Evolutionary conservation across 2,888 invertebrate species (phyloP), one percentile per base, ranked within the genome.

Genomic region (Erebia palarica): DNA sequence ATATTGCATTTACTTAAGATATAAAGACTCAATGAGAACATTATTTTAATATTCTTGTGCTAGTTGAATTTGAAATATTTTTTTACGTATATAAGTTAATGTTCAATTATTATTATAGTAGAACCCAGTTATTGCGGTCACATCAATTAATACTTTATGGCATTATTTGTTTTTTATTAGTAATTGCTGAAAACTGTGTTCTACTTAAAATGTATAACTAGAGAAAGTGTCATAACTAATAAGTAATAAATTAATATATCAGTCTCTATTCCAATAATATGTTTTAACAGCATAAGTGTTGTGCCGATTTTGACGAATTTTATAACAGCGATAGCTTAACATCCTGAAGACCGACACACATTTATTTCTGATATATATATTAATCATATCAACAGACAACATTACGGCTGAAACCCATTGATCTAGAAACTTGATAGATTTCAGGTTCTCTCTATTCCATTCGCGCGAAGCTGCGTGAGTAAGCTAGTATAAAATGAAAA

Each of bases 121-220:
- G 44, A 61, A 44, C 11, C 44, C 18, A 47, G 61, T 44, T 16
- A 61, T 61, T 61, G 16, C 47, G 44, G 11, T 61, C 44, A 44
- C 18, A 4, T 44, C 8, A 14, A 47, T 47, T 3, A 13, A 47
- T 36, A 47, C 11, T 47, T 9, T 44, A 11, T 9, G n/a, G n/a
- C n/a, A n/a, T n/a, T n/a, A n/a, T n/a, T n/a, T n/a, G n/a, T n/a
- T n/a, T n/a, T 51, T n/a, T n/a, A 51, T n/a, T 5, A 5, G 3
- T 13, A 49, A 49, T 49, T 49, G 49, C 13, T 49, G 1, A 49
- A 49, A 49, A 49, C 49, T 14, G 5, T 49, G n/a, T 51, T 14
- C n/a, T n/a, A 51, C 13, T 13, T 14, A 51, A 51, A 51, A 51
- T 51, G 49, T 14, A 44, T 49, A 13, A 49, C 7, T n/a, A n/a